phyloP scores from a whole-genome alignment of 2,113 vertebrate species.

The Esox niger region DNA sequence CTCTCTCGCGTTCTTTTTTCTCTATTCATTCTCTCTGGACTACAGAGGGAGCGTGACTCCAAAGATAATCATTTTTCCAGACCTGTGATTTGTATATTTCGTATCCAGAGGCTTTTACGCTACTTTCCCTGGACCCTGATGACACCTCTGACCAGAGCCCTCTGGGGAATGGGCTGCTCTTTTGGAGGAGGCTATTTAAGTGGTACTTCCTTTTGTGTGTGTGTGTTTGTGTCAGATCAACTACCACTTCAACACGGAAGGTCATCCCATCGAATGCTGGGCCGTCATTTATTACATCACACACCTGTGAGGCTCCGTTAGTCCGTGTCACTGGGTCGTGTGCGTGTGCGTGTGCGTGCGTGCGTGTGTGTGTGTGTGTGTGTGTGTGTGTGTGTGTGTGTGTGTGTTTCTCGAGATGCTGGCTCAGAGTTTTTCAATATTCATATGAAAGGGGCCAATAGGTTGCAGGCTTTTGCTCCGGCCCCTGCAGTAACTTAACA shows the following conservation, averaged over 20 bases:
- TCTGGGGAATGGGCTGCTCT: too few relatives aligned
- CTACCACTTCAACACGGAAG: slow-evolving; percentile 82
- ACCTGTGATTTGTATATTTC: neutral
- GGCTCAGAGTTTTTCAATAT: too few relatives aligned
- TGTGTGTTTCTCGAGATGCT: neutral
- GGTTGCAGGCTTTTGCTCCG: too few relatives aligned
- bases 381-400: slow-evolving; percentile 23
- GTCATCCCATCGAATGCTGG: slow-evolving; percentile 79
- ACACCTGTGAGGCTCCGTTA: slow-evolving; percentile 73
- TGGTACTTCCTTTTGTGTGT: slow-evolving; percentile 35
- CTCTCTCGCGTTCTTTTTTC: neutral
- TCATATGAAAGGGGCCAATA: too few relatives aligned
- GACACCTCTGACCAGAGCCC: too few relatives aligned
- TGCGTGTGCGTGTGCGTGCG: too few relatives aligned
- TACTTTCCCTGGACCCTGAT: slow-evolving; percentile 27
- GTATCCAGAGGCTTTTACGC: slow-evolving; percentile 32
- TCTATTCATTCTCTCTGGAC: neutral
- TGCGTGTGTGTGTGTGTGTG: too few relatives aligned
- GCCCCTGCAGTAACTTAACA: too few relatives aligned
- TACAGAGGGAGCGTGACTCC: slow-evolving; percentile 19
- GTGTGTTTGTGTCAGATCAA: too few relatives aligned
- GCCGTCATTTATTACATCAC: slow-evolving; percentile 86
- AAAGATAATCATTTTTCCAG: slow-evolving; percentile 59
- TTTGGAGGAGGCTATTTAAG: slow-evolving; percentile 41
- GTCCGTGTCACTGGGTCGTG: too few relatives aligned